Evolutionary conservation across 2,113 vertebrate species (phyloP).

Genomic region (Gambusia holbrooki): DNA sequence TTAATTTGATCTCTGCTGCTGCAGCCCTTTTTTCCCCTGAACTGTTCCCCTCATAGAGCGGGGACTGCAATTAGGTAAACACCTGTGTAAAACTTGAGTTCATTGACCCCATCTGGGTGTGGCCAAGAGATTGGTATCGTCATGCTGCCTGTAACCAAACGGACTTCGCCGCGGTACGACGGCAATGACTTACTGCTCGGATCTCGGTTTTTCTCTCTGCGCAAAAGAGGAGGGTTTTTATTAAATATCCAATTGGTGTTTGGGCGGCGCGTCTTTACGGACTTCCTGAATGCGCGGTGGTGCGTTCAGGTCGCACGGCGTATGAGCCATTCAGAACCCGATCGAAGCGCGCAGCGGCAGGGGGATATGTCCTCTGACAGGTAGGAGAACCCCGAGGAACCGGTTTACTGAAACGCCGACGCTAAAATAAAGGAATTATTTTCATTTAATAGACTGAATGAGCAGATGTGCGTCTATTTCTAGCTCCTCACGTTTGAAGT

Average conservation of each 20-base stretch:
- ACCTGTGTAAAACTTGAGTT: constrained; percentile 59
- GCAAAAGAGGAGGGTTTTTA: background rate
- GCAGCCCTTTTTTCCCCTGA: too few relatives aligned
- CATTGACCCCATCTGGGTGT: constrained; percentile 70
- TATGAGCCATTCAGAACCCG: background rate
- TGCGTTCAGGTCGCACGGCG: constrained; percentile 19
- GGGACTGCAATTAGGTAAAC: constrained; percentile 49
- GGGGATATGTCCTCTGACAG: constrained; percentile 16
- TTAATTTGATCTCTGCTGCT: too few relatives aligned
- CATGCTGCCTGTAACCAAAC: background rate
- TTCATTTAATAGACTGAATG: background rate
- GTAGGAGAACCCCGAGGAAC: constrained; percentile 42
- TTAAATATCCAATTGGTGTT: constrained; percentile 10
- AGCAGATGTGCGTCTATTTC: background rate
- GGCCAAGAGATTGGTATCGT: constrained; percentile 23
- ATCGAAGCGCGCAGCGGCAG: background rate
- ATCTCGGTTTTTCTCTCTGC: too few relatives aligned
- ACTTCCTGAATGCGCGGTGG: constrained; percentile 65
- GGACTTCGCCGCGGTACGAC: too few relatives aligned
- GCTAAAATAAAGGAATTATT: too few relatives aligned
- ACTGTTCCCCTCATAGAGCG: background rate
- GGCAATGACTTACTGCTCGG: too few relatives aligned
- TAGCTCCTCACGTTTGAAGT: background rate
- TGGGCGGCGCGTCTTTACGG: constrained; percentile 41
- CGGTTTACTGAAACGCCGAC: background rate